These are phyloP conservation scores for Dynastes grantii DNA, from an alignment of 2,888 invertebrate genomes.

Conservation along the genomic window DNA sequence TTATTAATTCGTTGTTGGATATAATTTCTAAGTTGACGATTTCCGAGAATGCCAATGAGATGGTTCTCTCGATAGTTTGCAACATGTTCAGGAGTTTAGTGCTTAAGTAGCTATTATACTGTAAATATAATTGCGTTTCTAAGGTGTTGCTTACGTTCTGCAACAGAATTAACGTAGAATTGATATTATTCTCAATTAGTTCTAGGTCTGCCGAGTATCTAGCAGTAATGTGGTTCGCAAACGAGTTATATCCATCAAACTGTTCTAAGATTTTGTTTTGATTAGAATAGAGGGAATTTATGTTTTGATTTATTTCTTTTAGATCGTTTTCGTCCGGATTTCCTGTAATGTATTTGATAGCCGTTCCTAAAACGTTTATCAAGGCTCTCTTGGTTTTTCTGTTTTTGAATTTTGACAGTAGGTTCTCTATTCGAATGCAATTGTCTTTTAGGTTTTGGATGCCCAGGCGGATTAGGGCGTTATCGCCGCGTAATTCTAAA, in stretches of 20 bases:
- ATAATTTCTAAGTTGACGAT: conserved; percentile 53
- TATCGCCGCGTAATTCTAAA: conserved; percentile 47
- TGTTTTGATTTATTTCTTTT: conserved; percentile 50
- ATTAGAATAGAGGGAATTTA: conserved; percentile 48
- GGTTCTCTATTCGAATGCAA: conserved; percentile 54
- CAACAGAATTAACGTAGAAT: conserved; percentile 30
- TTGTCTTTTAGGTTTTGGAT: conserved; percentile 48
- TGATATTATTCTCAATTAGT: conserved; percentile 39
- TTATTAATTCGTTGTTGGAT: conserved; percentile 47
- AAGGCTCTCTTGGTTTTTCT: conserved; percentile 42
- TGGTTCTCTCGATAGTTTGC: conserved; percentile 51
- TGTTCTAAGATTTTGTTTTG: conserved; percentile 50
- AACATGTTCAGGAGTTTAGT: conserved; percentile 40
- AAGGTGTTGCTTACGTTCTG: conserved; percentile 35
- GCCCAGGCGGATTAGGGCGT: neutral
- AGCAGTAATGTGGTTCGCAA: conserved; percentile 54
- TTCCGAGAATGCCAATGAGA: conserved; percentile 50
- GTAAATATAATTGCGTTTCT: conserved; percentile 39
- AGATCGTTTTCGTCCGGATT: conserved; percentile 53
- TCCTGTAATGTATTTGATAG: conserved; percentile 52
- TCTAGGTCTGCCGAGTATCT: conserved; percentile 49
- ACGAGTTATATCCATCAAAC: conserved; percentile 50
- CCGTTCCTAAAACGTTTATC: conserved; percentile 50
- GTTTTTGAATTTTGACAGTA: conserved; percentile 53
- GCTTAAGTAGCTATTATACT: conserved; percentile 48